Evolutionary conservation across 2,113 vertebrate genomes (phyloP), one percentile per base, ranked within the genome.

Genomic region (Lethenteron camtschaticum): DNA sequence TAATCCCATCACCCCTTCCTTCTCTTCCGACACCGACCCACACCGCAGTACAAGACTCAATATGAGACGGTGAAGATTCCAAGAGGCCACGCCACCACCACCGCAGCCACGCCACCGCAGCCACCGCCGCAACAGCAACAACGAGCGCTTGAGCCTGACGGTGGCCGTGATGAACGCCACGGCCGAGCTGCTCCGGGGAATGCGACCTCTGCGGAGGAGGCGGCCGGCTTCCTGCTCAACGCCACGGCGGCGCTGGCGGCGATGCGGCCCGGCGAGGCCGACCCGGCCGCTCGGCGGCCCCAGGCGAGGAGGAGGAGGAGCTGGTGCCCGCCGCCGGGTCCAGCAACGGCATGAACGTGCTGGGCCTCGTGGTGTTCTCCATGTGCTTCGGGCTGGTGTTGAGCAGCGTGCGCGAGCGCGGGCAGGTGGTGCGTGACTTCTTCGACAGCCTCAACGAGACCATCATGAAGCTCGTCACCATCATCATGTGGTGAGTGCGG

Each of bases 401-500:
- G 55, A 90, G 94, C 13, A 89, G 82, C 80, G 91, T 97, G 91
- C 91, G 91, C 75, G 85, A 92, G 78, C 86, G 87, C 77, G 90
- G 91, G 66, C 85, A 85, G 69, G 81, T 84, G 68, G 82, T 97
- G 71, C 81, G 82, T 75, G 89, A 96, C 74, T 92, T 99, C 80
- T 99, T 96, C 69, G 83, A 92, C 80, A 84, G 87, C 78, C 83
- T 96, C 79, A 96, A 96, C 73, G 87, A 99, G 78, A 90, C 92
- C 75, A 95, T 96, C 78, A 89, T 99, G 89, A 81, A 85, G 75
- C 84, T 99, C 77, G 94, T 99, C 77, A 81, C 88, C 76, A 81
- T 96, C 76, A 89, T 95, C 75, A 96, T 99, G 80, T 99, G 94
- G 94, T 96, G 77, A 88, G 87, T 82, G 10, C 18, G 10, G 41